These are phyloP conservation scores for Myanophis thanlyinensis DNA, from an alignment of 2,113 vertebrate species.

Conservation along the genomic window DNA sequence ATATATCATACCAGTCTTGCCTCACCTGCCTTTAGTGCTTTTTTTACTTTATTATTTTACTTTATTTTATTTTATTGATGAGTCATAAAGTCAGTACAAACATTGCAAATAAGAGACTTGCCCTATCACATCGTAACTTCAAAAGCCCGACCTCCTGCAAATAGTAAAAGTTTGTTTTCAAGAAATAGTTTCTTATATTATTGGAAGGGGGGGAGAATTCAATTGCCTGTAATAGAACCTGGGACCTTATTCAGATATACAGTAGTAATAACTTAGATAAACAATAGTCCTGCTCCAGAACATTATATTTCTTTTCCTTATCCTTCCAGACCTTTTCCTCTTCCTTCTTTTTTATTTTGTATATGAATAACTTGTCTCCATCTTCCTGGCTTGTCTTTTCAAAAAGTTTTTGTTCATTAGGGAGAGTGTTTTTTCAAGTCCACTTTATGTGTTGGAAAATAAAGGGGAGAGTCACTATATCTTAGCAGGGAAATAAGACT, in stretches of 20 bases:
- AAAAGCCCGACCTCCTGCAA: neutral
- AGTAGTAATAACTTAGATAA: neutral
- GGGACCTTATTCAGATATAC: neutral
- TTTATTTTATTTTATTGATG: slow-evolving; percentile 11
- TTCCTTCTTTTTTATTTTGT: neutral
- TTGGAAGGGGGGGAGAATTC: neutral
- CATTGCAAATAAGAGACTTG: neutral
- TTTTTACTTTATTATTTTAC: neutral
- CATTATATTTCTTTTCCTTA: neutral
- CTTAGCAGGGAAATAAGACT: neutral
- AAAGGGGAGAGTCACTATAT: neutral
- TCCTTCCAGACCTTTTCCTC: neutral
- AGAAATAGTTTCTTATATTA: neutral
- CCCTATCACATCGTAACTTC: neutral
- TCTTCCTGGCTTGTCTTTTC: neutral
- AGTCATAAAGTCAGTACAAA: neutral
- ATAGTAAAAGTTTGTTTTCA: neutral
- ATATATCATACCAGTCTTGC: slow-evolving; percentile 2
- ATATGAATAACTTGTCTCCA: neutral
- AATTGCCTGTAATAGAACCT: neutral
- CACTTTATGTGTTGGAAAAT: neutral
- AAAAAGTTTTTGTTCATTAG: neutral
- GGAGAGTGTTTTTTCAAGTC: neutral
- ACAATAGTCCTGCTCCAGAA: neutral
- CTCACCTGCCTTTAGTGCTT: neutral